A percentile compares a stretch with the other conserved stretches of the same genome.
Evolutionary conservation across 2,888 invertebrate species (phyloP).

Genomic region (Chrysotoxum bicinctum): DNA sequence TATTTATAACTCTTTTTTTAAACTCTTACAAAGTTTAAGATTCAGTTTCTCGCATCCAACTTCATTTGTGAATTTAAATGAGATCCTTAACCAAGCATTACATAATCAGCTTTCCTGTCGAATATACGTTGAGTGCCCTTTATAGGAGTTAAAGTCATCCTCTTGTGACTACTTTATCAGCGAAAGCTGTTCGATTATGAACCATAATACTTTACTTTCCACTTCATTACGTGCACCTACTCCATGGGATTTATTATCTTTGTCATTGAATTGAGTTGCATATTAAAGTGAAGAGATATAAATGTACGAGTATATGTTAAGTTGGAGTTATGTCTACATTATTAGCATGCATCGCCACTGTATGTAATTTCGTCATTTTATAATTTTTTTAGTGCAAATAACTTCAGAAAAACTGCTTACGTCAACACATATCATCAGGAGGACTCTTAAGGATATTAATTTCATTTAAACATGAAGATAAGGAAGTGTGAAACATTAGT

Average conservation of each 20-base stretch:
- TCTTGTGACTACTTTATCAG: conserved; percentile 2
- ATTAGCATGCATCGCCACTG: background rate
- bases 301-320: background rate
- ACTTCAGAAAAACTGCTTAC: conserved; percentile 18
- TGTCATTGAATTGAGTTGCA: conserved; percentile 20
- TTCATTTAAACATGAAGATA: background rate
- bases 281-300: background rate
- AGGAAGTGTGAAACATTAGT: background rate
- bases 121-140: conserved; percentile 38
- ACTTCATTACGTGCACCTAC: conserved; percentile 1
- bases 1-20: no score
- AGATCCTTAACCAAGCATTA: background rate
- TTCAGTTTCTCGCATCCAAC: no score
- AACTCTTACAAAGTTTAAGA: no score
- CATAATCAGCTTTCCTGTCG: background rate
- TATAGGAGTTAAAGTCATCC: background rate
- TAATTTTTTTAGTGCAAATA: background rate
- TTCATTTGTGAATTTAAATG: background rate
- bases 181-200: conserved; percentile 19
- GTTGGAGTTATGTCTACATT: background rate
- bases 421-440: conserved; percentile 14
- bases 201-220: conserved; percentile 17
- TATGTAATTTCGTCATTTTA: background rate
- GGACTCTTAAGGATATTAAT: background rate
- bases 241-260: conserved; percentile 18